Evolutionary conservation across 2,888 invertebrate genomes (phyloP).

Genomic region (Eilema sororculum): DNA sequence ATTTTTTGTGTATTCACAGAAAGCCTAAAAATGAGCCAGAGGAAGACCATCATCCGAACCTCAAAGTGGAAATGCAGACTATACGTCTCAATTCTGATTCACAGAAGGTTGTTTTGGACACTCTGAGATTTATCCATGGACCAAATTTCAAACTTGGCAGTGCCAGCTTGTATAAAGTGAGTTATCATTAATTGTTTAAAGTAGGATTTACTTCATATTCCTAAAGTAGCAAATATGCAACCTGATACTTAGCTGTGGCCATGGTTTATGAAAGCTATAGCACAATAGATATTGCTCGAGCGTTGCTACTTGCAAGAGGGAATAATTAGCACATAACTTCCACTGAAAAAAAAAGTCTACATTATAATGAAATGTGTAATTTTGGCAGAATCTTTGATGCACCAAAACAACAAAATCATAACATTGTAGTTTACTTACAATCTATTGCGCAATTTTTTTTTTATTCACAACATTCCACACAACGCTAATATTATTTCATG

Average conservation of each 20-base stretch:
- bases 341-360: too few relatives aligned
- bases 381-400: neutral
- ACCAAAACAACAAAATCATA: neutral
- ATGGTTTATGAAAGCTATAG: neutral
- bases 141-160: conserved; percentile 88
- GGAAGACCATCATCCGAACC: conserved; percentile 81
- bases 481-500: neutral
- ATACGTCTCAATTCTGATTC: conserved; percentile 89
- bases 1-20: conserved; percentile 53
- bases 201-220: neutral
- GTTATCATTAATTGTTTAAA: neutral
- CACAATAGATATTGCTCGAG: neutral
- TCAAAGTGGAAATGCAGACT: conserved; percentile 92
- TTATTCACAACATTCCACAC: too few relatives aligned
- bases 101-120: conserved; percentile 91
- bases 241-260: neutral
- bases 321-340: too few relatives aligned
- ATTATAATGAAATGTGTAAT: neutral
- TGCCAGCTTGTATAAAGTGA: conserved; percentile 86
- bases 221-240: neutral
- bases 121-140: conserved; percentile 92
- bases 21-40: conserved; percentile 79
- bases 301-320: neutral
- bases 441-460: conserved; percentile 8
- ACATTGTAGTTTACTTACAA: neutral